Conservation (phyloP, 2,888 invertebrate species). For the Callosobruchus maculatus region DNA sequence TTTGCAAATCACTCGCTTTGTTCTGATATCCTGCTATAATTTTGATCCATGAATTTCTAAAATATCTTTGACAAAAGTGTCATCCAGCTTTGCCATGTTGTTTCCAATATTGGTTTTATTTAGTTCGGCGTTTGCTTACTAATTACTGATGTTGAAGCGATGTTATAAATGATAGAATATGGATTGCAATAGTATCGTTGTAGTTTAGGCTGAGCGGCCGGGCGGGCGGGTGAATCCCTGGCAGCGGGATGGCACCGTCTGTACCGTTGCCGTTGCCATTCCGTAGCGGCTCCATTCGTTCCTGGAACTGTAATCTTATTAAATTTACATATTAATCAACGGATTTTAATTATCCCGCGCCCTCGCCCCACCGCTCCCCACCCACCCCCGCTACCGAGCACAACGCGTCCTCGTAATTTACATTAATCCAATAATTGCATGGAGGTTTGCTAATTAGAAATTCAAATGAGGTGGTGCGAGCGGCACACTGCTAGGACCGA, state of each 20-base stretch:
- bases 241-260: conserved; percentile 9
- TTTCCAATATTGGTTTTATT: no score
- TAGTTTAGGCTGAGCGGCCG: no score
- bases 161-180: no score
- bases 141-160: no score
- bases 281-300: conserved; percentile 57
- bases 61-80: no score
- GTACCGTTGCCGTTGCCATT: conserved; percentile 22
- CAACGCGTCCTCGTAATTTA: conserved; percentile 60
- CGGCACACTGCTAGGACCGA: not conserved
- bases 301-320: conserved; percentile 95
- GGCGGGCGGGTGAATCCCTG: not conserved
- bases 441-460: conserved; percentile 90
- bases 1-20: no score
- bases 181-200: not conserved
- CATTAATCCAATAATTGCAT: conserved; percentile 93
- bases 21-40: no score
- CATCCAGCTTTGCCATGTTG: no score
- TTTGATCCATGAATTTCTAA: no score
- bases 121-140: no score
- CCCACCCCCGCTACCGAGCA: conserved; percentile 43
- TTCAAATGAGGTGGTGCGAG: conserved; percentile 58
- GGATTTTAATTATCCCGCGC: conserved; percentile 91
- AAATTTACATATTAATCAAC: conserved; percentile 98
- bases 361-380: conserved; percentile 51